Percentiles rank a stretch among this genome's conserved stretches.
Evolutionary conservation across 2,797 vertebrate species (phyloP).

Genomic region (Platalea minor): DNA sequence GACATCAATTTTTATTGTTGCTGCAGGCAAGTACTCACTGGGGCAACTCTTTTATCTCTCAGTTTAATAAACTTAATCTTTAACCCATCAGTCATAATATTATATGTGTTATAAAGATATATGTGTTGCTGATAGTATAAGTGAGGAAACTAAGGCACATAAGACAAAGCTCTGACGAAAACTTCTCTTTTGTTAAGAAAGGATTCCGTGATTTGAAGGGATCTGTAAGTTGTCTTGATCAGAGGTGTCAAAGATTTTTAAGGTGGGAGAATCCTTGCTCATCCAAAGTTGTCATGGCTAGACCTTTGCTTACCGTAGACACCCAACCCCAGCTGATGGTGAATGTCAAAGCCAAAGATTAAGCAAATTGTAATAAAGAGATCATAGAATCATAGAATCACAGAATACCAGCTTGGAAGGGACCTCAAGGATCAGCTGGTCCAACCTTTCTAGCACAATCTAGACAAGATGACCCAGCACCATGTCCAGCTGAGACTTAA

Average conservation of each 20-base stretch:
- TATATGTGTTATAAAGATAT: not conserved
- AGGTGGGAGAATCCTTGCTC: not conserved
- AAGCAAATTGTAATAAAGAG: not conserved
- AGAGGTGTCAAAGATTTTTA: not conserved
- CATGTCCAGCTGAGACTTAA: too few species aligned
- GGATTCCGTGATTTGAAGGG: not conserved
- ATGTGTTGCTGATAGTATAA: not conserved
- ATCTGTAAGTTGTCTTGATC: not conserved
- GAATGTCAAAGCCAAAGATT: not conserved
- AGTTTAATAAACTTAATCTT: constrained; percentile 37
- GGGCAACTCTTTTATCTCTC: not conserved
- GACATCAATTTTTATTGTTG: not conserved
- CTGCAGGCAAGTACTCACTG: not conserved
- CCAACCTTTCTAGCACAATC: too few species aligned
- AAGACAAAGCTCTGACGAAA: not conserved
- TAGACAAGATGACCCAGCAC: too few species aligned
- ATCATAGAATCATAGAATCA: too few species aligned
- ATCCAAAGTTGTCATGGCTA: not conserved
- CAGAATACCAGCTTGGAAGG: too few species aligned
- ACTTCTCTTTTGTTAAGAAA: not conserved
- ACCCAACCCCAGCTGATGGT: not conserved
- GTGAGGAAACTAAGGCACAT: not conserved
- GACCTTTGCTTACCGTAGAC: not conserved
- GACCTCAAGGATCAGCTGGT: too few species aligned
- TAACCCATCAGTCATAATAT: not conserved